A percentile compares a stretch with the other conserved stretches of the same genome.
phyloP scores from a whole-genome alignment of 2,888 invertebrate genomes.

The Hirtodrosophila histrioides region DNA sequence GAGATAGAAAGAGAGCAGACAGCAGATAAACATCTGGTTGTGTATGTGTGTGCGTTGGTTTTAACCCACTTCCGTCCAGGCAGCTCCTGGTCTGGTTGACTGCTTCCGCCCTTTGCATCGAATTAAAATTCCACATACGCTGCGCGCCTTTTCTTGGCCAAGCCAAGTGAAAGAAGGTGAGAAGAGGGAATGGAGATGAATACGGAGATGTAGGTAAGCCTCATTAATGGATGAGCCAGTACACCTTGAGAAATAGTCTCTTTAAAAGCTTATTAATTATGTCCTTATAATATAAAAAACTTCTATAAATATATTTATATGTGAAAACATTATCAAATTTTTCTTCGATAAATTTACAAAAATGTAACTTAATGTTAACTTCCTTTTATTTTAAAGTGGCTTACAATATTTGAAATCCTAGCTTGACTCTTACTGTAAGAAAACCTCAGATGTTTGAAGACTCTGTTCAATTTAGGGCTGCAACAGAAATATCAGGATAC shows the following conservation, averaged over 20 bases:
- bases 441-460: no score
- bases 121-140: slow-evolving; percentile 73
- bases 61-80: slow-evolving; percentile 69
- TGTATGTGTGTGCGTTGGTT: slow-evolving; percentile 43
- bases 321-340: no score
- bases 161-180: slow-evolving; percentile 29
- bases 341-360: no score
- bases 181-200: slow-evolving; percentile 17
- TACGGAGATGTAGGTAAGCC: slow-evolving; percentile 53
- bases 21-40: slow-evolving; percentile 47
- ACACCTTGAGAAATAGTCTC: slow-evolving; percentile 25
- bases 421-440: no score
- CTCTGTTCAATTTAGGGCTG: no score
- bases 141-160: slow-evolving; percentile 43
- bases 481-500: no score
- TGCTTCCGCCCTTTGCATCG: slow-evolving; percentile 59
- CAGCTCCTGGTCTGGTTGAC: slow-evolving; percentile 48
- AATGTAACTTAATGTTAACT: no score
- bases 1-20: background rate
- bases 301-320: background rate
- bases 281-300: background rate
- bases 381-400: no score
- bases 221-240: slow-evolving; percentile 64
- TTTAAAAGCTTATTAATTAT: background rate
- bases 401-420: no score